Conservation (phyloP, 2,888 invertebrate species). For the Limnephilus rhombicus region DNA sequence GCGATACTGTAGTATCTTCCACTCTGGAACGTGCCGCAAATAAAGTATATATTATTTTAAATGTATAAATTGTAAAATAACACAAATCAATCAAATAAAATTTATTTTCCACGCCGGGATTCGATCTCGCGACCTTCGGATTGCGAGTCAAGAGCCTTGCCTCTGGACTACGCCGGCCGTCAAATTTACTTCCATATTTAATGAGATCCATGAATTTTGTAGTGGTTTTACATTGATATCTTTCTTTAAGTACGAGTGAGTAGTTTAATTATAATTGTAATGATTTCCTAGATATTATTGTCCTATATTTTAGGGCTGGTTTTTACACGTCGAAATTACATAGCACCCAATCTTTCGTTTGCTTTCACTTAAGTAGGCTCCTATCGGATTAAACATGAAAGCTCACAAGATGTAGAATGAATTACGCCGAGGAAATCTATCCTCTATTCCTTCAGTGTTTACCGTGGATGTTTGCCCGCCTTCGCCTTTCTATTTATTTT, state of each 20-base stretch:
- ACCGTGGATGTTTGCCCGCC: conserved; percentile 41
- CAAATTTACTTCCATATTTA: too few relatives aligned
- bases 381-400: conserved; percentile 45
- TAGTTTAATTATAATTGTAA: not conserved
- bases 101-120: too few relatives aligned
- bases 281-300: not conserved
- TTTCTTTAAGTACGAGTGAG: not conserved
- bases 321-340: conserved; percentile 15
- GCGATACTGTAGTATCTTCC: too few relatives aligned
- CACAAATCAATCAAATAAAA: too few relatives aligned
- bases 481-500: conserved; percentile 58
- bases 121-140: too few relatives aligned
- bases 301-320: not conserved
- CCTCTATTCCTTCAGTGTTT: conserved; percentile 7
- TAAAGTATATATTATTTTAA: too few relatives aligned
- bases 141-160: too few relatives aligned
- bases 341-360: conserved; percentile 31
- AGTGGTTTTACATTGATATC: not conserved
- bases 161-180: too few relatives aligned
- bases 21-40: too few relatives aligned
- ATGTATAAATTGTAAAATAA: too few relatives aligned
- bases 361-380: conserved; percentile 17
- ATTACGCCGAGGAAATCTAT: conserved; percentile 22
- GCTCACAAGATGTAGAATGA: conserved; percentile 33
- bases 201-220: too few relatives aligned